A percentile compares a stretch with the other conserved stretches of the same genome.
Evolutionary conservation across 2,113 vertebrate genomes (phyloP).

Genomic region (Myrmecobius fasciatus): DNA sequence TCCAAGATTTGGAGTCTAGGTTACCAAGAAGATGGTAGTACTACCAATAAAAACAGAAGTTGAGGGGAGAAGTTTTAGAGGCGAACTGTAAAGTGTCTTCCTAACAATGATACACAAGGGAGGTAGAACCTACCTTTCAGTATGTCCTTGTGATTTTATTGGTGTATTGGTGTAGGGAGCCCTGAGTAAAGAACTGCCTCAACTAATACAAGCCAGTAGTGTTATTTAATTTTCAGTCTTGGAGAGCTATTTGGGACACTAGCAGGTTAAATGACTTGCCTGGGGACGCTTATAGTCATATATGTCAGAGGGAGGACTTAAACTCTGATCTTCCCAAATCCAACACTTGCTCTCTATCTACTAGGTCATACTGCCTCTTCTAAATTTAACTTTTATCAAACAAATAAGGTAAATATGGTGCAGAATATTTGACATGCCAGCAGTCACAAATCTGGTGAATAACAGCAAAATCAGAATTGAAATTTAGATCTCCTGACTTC

Average conservation of each 20-base stretch:
- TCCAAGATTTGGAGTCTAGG: neutral
- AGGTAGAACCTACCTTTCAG: neutral
- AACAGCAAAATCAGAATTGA: neutral
- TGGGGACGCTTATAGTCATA: neutral
- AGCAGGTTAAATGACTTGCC: neutral
- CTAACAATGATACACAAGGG: neutral
- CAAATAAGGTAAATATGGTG: neutral
- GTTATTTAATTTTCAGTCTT: neutral
- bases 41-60: neutral
- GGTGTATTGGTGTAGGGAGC: neutral
- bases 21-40: neutral
- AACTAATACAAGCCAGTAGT: neutral
- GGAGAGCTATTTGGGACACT: neutral
- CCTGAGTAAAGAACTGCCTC: neutral
- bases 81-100: neutral
- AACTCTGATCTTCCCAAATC: neutral
- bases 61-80: neutral
- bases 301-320: neutral
- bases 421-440: neutral
- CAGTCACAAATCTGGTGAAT: neutral
- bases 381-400: neutral
- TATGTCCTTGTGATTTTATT: neutral
- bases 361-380: neutral
- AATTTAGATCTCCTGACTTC: neutral
- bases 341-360: neutral